phyloP scores from a whole-genome alignment of 2,113 vertebrate genomes.

The Ameiurus melas region DNA sequence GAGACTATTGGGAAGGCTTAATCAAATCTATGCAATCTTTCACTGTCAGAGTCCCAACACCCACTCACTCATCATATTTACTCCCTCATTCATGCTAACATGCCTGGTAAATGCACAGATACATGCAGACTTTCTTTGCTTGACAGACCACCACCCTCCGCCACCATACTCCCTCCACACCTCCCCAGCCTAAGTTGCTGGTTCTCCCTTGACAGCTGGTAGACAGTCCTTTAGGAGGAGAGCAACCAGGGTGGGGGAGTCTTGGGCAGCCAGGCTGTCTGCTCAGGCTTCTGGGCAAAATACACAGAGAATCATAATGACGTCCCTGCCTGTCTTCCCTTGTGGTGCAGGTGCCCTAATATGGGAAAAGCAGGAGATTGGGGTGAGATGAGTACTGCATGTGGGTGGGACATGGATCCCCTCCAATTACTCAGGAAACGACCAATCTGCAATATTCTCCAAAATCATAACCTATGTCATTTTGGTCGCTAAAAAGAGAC shows the following conservation, averaged over 20 bases:
- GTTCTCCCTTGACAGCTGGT: constrained; percentile 53
- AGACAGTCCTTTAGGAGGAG: constrained; percentile 47
- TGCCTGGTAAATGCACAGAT: constrained; percentile 39
- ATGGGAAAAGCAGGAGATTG: constrained; percentile 38
- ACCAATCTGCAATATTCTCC: constrained; percentile 14
- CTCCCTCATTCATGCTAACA: constrained; percentile 32
- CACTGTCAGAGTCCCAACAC: constrained; percentile 32
- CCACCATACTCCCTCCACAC: constrained; percentile 28
- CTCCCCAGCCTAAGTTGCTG: constrained; percentile 27
- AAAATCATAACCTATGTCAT: constrained; percentile 45
- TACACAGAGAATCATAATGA: constrained; percentile 70
- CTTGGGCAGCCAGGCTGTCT: constrained; percentile 56
- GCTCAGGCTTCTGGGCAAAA: constrained; percentile 61
- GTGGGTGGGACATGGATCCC: constrained; percentile 63
- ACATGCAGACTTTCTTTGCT: not conserved
- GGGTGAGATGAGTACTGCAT: constrained; percentile 36
- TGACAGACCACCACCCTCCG: constrained; percentile 38
- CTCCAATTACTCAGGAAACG: constrained; percentile 65
- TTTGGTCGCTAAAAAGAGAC: constrained; percentile 32
- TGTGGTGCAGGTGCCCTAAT: constrained; percentile 42
- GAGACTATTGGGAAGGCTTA: constrained; percentile 10
- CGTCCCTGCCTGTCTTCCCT: constrained; percentile 67
- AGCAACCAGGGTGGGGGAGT: constrained; percentile 32
- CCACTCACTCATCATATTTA: constrained; percentile 43
- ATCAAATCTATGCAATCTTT: constrained; percentile 16